Percentiles rank a stretch among this genome's conserved stretches.
Conservation (phyloP, 2,888 invertebrate species). For the Pseudolycoriella hygida region DNA sequence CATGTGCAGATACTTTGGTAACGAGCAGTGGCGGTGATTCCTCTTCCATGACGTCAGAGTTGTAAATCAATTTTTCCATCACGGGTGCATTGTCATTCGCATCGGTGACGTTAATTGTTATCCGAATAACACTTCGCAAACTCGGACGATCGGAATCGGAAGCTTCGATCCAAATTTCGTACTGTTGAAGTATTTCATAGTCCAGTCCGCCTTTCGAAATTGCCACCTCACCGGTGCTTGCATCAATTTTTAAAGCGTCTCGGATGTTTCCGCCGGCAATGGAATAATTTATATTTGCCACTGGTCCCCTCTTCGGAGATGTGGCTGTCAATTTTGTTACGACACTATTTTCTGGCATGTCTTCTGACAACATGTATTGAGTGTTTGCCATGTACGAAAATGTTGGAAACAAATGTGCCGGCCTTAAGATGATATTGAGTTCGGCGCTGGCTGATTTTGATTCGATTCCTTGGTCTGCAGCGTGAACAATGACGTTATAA, state of each 20-base stretch:
- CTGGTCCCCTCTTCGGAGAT: slow-evolving; percentile 59
- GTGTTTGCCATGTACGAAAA: slow-evolving; percentile 52
- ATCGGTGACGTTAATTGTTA: slow-evolving; percentile 81
- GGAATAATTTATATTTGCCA: slow-evolving; percentile 53
- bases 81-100: slow-evolving; percentile 83
- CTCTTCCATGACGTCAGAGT: slow-evolving; percentile 72
- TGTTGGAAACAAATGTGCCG: slow-evolving; percentile 60
- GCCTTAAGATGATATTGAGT: slow-evolving; percentile 57
- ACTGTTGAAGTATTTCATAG: slow-evolving; percentile 64
- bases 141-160: slow-evolving; percentile 69
- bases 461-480: slow-evolving; percentile 58
- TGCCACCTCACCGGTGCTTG: slow-evolving; percentile 60
- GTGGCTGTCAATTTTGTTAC: slow-evolving; percentile 62
- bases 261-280: slow-evolving; percentile 91
- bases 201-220: slow-evolving; percentile 67
- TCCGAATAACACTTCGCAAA: slow-evolving; percentile 56
- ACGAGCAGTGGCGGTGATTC: slow-evolving; percentile 64
- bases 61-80: slow-evolving; percentile 64
- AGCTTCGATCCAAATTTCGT: slow-evolving; percentile 87
- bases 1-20: slow-evolving; percentile 57
- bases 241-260: slow-evolving; percentile 66
- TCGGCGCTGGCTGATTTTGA: slow-evolving; percentile 56
- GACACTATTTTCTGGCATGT: slow-evolving; percentile 55
- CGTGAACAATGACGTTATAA: slow-evolving; percentile 57
- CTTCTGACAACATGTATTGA: slow-evolving; percentile 62